Base-by-base conservation (phyloP, 2,797 vertebrate genomes). In the Pseudochaenichthys georgianus region DNA sequence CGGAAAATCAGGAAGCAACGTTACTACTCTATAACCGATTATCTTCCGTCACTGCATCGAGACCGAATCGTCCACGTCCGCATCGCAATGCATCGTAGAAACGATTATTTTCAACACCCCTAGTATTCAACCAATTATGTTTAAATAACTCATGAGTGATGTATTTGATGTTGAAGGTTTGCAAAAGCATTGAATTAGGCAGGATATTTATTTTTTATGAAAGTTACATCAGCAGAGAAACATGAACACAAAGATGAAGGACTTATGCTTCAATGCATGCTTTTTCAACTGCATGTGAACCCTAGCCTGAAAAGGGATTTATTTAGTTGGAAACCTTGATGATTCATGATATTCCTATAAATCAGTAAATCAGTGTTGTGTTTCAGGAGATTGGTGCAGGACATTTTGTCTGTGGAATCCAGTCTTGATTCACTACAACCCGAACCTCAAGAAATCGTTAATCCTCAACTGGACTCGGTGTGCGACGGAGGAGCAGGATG, bases 381-480 rank as follows among this genome's bases (percentile, higher is more conserved):
- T 78, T 78, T 66, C 70, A 92, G 89, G 75, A 80, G 45, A 10
- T 11, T 92, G 81, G 90, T 91, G 58, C 46, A 89, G 70, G 51
- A 86, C 69, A 80, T 87, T 9, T 16, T 91, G 52, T 77, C 57
- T 0, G 42, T 72, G 21, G 63, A 82, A 65, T 65, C 82, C 3
- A 16, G 31, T 23, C 43, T 73, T 60, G 60, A 85, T 10, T 38
- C 5, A 0, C 13, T 19, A 1, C 31, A n/a, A 2, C 45, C 61
- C 2, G 1, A 4, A 64, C 9, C 28, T 21, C 6, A 59, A 5
- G 31, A 41, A 10, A 0, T 0, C 2, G 5, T 45, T 19, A 0
- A 11, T 13, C 68, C 42, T 55, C 17, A 65, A 0, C 63, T 23
- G 43, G 64, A 76, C 48, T 45, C 60, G 0, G 48, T 75, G 48